Percentiles rank a stretch among this genome's conserved stretches.
phyloP scores from a whole-genome alignment of 53 echinoderm and acorn worm species.

The Arbacia lixula region DNA sequence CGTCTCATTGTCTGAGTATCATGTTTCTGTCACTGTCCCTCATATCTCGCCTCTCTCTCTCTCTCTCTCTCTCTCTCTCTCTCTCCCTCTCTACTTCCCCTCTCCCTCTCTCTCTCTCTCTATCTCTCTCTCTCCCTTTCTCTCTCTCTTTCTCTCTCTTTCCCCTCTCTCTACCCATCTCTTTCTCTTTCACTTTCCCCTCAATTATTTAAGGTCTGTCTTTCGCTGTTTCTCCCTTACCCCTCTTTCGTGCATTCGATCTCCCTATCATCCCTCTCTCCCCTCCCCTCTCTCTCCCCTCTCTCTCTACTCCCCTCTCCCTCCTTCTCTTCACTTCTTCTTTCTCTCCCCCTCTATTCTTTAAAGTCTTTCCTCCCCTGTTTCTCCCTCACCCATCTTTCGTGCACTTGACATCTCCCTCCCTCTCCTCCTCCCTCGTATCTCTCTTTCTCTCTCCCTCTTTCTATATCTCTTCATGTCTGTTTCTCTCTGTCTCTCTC shows the following conservation, averaged over 20 bases:
- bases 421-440: background rate
- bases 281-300: too few species aligned
- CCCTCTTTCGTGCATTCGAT: background rate
- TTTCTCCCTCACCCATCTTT: background rate
- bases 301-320: background rate
- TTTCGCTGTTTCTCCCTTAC: background rate
- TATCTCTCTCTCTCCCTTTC: background rate
- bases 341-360: background rate
- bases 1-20: too few species aligned
- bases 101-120: too few species aligned
- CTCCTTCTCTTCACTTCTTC: background rate
- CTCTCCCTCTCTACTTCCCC: too few species aligned
- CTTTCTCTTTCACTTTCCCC: too few species aligned
- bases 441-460: background rate
- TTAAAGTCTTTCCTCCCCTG: background rate
- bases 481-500: background rate
- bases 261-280: too few species aligned
- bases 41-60: too few species aligned
- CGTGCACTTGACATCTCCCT: background rate
- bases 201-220: background rate
- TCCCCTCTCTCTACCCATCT: background rate
- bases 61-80: too few species aligned
- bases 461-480: background rate
- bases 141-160: background rate
- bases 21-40: too few species aligned